These are phyloP conservation scores for Plusia festucae DNA, from an alignment of 2,888 invertebrate species.

Conservation along the genomic window DNA sequence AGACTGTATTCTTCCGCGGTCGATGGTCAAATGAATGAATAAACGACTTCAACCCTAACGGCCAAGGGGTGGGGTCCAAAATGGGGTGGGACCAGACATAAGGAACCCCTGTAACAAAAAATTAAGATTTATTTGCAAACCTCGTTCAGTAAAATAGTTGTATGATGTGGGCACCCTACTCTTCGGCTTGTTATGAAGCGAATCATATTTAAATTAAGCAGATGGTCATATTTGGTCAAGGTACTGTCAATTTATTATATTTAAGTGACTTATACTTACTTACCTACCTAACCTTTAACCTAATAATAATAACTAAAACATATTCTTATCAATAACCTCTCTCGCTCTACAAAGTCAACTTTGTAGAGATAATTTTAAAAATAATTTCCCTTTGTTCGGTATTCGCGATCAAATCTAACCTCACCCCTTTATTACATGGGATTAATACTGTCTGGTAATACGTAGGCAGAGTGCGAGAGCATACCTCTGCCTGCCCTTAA, in stretches of 20 bases:
- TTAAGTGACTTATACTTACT: no score
- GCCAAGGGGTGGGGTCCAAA: slow-evolving; percentile 72
- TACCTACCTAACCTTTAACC: background rate
- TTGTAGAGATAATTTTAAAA: background rate
- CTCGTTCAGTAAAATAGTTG: slow-evolving; percentile 71
- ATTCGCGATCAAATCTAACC: background rate
- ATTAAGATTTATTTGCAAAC: slow-evolving; percentile 83
- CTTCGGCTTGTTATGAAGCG: slow-evolving; percentile 37
- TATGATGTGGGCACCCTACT: slow-evolving; percentile 62
- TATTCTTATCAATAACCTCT: background rate
- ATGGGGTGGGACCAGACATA: slow-evolving; percentile 77
- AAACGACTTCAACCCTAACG: slow-evolving; percentile 56
- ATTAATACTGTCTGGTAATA: slow-evolving; percentile 3
- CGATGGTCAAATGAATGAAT: slow-evolving; percentile 70
- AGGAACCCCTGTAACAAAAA: slow-evolving; percentile 81
- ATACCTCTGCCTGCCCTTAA: slow-evolving; percentile 1
- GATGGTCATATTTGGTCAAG: background rate
- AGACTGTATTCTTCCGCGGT: slow-evolving; percentile 57
- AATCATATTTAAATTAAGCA: background rate
- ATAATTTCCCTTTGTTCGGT: background rate
- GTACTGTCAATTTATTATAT: background rate
- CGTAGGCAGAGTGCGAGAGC: background rate
- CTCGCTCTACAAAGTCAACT: background rate
- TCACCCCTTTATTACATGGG: slow-evolving; percentile 4
- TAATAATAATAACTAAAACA: background rate